Evolutionary conservation across 2,797 vertebrate species (phyloP).

Genomic region (Gallinago stenura): DNA sequence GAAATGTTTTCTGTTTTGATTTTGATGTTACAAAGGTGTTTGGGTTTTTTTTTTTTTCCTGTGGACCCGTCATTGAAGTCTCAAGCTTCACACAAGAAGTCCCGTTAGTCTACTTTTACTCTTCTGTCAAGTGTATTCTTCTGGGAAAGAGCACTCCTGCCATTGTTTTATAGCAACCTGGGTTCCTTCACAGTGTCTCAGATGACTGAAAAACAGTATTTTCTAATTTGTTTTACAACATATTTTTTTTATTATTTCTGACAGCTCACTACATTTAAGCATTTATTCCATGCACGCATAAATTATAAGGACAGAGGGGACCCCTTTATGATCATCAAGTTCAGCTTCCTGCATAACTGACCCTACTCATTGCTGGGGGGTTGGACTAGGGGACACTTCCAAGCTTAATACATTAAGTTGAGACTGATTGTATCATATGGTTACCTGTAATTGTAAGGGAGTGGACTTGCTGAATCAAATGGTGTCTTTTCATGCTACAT

Average conservation of each 20-base stretch:
- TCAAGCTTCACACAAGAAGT: neutral
- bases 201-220: neutral
- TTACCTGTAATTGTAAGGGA: neutral
- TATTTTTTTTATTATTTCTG: neutral
- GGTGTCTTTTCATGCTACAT: neutral
- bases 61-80: neutral
- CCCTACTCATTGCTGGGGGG: neutral
- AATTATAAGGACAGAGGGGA: neutral
- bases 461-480: neutral
- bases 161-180: neutral
- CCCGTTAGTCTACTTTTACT: neutral
- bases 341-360: neutral
- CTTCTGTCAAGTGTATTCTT: neutral
- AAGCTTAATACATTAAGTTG: neutral
- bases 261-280: neutral
- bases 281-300: neutral
- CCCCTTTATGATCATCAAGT: neutral
- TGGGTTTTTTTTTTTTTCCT: neutral
- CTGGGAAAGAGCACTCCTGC: neutral
- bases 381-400: neutral
- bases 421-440: neutral
- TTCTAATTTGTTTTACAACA: neutral
- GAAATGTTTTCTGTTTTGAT: constrained; percentile 18
- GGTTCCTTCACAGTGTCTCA: neutral
- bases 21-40: constrained; percentile 1